A percentile compares a stretch with the other conserved stretches of the same genome.
These are phyloP conservation scores for Xyrauchen texanus DNA, from an alignment of 2,113 vertebrate species.

Conservation along the genomic window DNA sequence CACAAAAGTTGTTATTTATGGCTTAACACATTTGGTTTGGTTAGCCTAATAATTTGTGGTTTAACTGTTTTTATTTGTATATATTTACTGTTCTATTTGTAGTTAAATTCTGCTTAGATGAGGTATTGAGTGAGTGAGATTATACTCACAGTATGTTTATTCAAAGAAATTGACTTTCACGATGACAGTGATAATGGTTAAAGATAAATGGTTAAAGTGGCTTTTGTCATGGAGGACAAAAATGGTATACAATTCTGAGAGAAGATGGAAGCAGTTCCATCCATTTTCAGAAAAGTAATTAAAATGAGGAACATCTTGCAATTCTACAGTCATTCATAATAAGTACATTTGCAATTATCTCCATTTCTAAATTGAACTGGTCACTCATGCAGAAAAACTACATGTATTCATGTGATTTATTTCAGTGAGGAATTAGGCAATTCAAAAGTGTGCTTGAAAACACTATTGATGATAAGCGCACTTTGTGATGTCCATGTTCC, in stretches of 20 bases:
- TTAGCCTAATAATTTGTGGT: too few relatives aligned
- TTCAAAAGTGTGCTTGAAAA: slow-evolving; percentile 29
- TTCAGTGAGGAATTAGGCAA: slow-evolving; percentile 18
- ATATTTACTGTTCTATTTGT: too few relatives aligned
- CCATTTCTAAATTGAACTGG: slow-evolving; percentile 45
- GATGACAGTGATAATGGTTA: background rate
- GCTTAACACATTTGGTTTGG: too few relatives aligned
- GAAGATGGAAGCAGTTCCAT: background rate
- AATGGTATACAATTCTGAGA: slow-evolving; percentile 12
- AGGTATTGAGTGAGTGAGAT: too few relatives aligned
- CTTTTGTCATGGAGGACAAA: slow-evolving; percentile 29
- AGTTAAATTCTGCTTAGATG: too few relatives aligned
- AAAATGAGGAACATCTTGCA: slow-evolving; percentile 30
- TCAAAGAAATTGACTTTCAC: background rate
- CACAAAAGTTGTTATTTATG: too few relatives aligned
- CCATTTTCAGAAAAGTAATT: slow-evolving; percentile 38
- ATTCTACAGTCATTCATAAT: slow-evolving; percentile 36
- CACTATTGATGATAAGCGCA: background rate
- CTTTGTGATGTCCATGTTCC: background rate
- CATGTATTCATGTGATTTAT: slow-evolving; percentile 19
- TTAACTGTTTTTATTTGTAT: too few relatives aligned
- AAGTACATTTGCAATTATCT: slow-evolving; percentile 52
- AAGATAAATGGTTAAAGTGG: slow-evolving; percentile 14
- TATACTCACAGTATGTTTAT: too few relatives aligned
- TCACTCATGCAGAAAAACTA: slow-evolving; percentile 42